Base-by-base conservation (phyloP, 2,888 invertebrate species). In the Steinernema carpocapsae region DNA sequence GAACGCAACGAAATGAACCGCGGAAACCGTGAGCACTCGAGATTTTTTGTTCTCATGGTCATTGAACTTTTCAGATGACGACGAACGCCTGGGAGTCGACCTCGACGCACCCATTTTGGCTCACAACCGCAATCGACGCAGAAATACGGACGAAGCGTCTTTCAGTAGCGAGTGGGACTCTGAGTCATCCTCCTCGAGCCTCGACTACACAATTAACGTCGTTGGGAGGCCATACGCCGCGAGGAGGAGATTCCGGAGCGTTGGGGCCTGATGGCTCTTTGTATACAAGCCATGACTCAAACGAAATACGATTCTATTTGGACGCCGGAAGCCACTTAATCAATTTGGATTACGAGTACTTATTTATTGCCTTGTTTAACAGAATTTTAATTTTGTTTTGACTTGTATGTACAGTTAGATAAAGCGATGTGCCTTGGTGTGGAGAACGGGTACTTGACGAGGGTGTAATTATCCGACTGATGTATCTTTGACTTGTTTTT, bases 1-100 rank as follows among this genome's bases (percentile, higher is more conserved):
- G 87, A 72, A 88, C 89, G 80, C 12, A 29, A 73, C 42, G 6
- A 14, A n/a, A 6, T 12, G 26, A 46, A 46, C 2, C 51, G 32
- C 43, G 45, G 24, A 48, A 48, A 48, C 19, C 48, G 48, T 48
- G 6, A 37, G n/a, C n/a, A n/a, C n/a, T n/a, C n/a, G n/a, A n/a
- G n/a, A n/a, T n/a, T 43, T 43, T 43, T 14, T 12, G 7, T 43
- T 7, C 43, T 43, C 43, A 43, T 43, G 43, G 43, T 43, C 7
- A 43, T 43, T 43, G 1, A 17, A 72, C 1, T 7, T 29, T 22
- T 17, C 17, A 24, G 51, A 29, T 72, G 22, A 19, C 22, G 70
- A 26, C 14, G 42, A 70, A 71, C 24, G 6, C 6, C 59, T 12
- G 4, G 59, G 37, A 19, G 24, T 71, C 51, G 29, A 59, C 48